A percentile compares a stretch with the other conserved stretches of the same genome.
Conservation (phyloP, 2,797 vertebrate species). For the Lithobates sylvaticus region DNA sequence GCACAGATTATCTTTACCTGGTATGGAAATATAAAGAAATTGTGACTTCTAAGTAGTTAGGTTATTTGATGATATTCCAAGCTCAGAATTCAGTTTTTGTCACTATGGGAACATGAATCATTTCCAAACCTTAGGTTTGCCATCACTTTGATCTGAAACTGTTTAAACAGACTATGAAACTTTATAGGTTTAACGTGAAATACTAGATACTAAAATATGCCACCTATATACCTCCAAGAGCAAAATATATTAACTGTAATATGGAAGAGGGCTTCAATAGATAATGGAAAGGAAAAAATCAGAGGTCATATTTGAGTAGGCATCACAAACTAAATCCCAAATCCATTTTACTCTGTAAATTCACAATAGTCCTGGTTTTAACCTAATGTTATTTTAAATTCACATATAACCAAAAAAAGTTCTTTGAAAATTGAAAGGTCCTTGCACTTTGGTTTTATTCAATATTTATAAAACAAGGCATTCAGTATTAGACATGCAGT, state of each 20-base stretch:
- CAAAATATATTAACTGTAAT: slow-evolving; percentile 1
- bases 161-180: slow-evolving; percentile 11
- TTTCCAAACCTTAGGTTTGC: slow-evolving; percentile 29
- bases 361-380: too few species aligned
- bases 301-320: background rate
- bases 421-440: too few species aligned
- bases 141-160: slow-evolving; percentile 27
- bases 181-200: slow-evolving; percentile 7
- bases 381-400: too few species aligned
- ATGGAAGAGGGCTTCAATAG: background rate
- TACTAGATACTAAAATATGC: background rate
- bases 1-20: background rate
- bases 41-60: slow-evolving; percentile 5
- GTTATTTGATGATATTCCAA: slow-evolving; percentile 45
- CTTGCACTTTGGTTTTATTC: too few species aligned
- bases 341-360: too few species aligned
- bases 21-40: background rate
- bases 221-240: background rate
- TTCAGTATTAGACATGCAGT: too few species aligned
- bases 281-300: background rate
- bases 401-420: too few species aligned
- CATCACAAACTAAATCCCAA: too few species aligned
- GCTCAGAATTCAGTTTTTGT: slow-evolving; percentile 25
- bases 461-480: too few species aligned
- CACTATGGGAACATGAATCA: slow-evolving; percentile 42